Evolutionary conservation across 2,113 vertebrate species (phyloP).

Genomic region (Butorides virescens): DNA sequence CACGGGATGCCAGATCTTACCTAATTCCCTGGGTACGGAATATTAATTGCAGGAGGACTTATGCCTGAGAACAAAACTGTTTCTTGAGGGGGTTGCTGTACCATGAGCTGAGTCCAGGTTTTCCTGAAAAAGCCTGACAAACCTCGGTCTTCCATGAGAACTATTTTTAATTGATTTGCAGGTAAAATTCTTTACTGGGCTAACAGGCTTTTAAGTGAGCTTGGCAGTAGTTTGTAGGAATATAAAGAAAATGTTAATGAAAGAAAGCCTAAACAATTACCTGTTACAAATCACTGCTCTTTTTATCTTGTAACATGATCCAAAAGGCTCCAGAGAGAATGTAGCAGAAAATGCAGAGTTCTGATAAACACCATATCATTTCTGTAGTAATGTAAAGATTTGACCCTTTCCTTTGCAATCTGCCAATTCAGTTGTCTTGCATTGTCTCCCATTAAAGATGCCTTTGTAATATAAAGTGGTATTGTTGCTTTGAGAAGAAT

Average conservation of each 20-base stretch:
- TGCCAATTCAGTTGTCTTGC: not conserved
- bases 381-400: not conserved
- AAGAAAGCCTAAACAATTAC: not conserved
- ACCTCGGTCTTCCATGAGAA: not conserved
- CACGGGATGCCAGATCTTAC: not conserved
- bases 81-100: not conserved
- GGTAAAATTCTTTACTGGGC: not conserved
- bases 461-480: not conserved
- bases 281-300: not conserved
- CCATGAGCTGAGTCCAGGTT: not conserved
- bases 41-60: not conserved
- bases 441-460: not conserved
- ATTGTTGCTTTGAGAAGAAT: not conserved
- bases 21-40: not conserved
- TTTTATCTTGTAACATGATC: not conserved
- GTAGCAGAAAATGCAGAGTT: not conserved
- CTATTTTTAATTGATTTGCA: not conserved
- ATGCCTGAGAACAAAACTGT: not conserved
- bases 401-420: not conserved
- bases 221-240: not conserved
- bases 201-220: not conserved
- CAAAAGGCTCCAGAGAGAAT: not conserved
- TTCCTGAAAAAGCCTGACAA: not conserved
- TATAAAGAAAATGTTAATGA: not conserved
- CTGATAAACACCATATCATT: not conserved